Conservation (phyloP, 2,113 vertebrate species). For the Xiphorhynchus elegans region DNA sequence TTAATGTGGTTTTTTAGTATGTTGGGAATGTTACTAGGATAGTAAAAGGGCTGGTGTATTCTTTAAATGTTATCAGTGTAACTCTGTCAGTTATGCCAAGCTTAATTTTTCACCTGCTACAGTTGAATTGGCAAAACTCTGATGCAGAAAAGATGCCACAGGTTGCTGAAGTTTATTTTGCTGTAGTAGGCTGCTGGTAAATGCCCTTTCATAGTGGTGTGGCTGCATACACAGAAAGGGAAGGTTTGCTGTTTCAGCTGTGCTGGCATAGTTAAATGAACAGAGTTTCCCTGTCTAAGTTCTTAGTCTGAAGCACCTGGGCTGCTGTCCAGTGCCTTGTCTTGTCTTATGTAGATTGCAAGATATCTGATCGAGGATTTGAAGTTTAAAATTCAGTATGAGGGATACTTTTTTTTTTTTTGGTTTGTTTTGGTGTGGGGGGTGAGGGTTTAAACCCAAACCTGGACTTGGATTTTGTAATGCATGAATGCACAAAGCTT, state of each 20-base stretch:
- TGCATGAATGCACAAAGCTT: not conserved
- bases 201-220: not conserved
- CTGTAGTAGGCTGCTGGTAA: not conserved
- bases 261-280: not conserved
- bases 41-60: not conserved
- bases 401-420: not conserved
- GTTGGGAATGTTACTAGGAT: not conserved
- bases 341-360: not conserved
- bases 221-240: not conserved
- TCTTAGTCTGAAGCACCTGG: not conserved
- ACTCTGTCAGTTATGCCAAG: not conserved
- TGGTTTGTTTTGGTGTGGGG: fast-evolving
- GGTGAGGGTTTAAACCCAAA: not conserved
- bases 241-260: not conserved
- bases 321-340: not conserved
- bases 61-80: not conserved
- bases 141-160: not conserved
- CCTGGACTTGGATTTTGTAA: not conserved
- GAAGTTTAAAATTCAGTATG: not conserved
- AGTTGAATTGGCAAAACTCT: not conserved
- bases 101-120: not conserved
- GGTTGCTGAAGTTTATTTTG: not conserved
- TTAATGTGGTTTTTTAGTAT: not conserved
- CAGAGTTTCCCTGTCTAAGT: not conserved
- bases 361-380: not conserved